These are phyloP conservation scores for Athene cunicularia DNA, from an alignment of 2,113 vertebrate species.

Conservation along the genomic window DNA sequence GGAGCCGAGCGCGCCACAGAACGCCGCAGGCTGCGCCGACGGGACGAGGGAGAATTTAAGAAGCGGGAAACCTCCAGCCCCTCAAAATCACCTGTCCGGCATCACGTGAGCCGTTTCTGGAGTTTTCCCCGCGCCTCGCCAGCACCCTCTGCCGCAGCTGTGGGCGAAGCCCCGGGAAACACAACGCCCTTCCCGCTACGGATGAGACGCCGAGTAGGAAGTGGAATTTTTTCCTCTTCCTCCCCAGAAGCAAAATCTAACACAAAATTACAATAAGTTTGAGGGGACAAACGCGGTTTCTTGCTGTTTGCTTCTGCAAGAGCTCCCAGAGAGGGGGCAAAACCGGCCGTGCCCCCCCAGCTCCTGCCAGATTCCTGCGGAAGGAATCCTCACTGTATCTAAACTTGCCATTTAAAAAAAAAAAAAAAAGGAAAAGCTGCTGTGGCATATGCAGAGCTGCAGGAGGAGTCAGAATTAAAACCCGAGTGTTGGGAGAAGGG, in stretches of 20 bases:
- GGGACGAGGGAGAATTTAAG: not conserved
- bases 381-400: fast-evolving
- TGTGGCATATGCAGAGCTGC: not conserved
- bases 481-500: fast-evolving
- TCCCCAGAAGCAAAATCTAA: not conserved
- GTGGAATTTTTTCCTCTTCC: not conserved
- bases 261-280: no score
- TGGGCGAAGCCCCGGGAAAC: fast-evolving
- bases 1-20: not conserved
- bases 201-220: fast-evolving
- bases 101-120: fast-evolving
- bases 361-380: fast-evolving
- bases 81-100: not conserved
- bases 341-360: fast-evolving
- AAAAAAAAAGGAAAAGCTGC: no score
- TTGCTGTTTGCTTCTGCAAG: not conserved
- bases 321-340: not conserved
- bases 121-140: fast-evolving
- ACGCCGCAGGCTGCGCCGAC: not conserved
- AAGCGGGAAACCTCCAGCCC: not conserved
- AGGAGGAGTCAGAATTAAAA: not conserved
- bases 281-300: fast-evolving
- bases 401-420: not conserved
- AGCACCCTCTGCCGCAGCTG: not conserved
- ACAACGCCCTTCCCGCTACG: fast-evolving